Evolutionary conservation across 2,113 vertebrate species (phyloP).

Genomic region (Deroptyus accipitrinus): DNA sequence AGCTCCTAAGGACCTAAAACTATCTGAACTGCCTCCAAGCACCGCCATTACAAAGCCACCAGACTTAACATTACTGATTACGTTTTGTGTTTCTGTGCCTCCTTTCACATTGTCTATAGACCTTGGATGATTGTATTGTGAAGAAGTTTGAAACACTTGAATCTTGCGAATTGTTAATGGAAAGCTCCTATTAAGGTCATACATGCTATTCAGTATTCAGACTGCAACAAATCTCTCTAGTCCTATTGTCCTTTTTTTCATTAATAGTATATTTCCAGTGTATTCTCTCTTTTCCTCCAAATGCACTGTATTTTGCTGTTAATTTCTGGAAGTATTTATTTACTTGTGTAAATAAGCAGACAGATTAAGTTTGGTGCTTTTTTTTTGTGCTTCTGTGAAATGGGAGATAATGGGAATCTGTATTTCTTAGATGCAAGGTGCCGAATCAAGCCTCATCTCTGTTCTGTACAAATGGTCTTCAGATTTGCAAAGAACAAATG

Average conservation of each 20-base stretch:
- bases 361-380: no score
- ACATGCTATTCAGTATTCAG: background rate
- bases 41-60: no score
- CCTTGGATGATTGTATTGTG: background rate
- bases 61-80: no score
- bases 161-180: background rate
- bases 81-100: no score
- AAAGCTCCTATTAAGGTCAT: background rate
- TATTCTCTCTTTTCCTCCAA: background rate
- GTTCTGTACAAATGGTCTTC: background rate
- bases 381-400: background rate
- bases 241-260: background rate
- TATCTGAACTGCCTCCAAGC: no score
- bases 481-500: background rate
- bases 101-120: background rate
- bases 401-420: fast-evolving
- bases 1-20: no score
- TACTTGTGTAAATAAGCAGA: no score
- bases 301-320: background rate
- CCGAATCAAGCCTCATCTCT: background rate
- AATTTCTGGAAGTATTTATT: background rate
- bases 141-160: background rate
- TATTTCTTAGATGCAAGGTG: background rate
- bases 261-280: background rate
- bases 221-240: background rate